Evolutionary conservation across 1,140 invertebrate genomes (phyloP).

Genomic region (Drosophila lacteicornis): DNA sequence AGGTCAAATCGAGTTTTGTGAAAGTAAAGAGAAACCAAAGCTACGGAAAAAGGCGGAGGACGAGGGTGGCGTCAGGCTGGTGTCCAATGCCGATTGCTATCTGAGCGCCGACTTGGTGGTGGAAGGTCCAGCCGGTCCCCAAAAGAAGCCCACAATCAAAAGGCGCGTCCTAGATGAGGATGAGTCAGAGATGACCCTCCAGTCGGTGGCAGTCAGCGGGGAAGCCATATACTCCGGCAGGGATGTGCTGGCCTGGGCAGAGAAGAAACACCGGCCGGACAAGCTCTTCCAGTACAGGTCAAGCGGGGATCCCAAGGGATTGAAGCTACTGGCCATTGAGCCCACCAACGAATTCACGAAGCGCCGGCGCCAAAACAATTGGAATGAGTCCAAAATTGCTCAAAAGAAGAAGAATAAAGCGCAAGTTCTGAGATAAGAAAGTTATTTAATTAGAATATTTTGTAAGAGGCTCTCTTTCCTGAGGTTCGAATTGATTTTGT

Average conservation of each 20-base stretch:
- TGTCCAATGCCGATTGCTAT: slow-evolving; percentile 56
- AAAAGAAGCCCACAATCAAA: slow-evolving; percentile 49
- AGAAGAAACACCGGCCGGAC: slow-evolving; percentile 14
- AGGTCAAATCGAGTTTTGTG: slow-evolving; percentile 51
- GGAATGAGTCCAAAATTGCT: slow-evolving; percentile 55
- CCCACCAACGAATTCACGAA: slow-evolving; percentile 57
- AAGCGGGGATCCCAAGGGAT: slow-evolving; percentile 17
- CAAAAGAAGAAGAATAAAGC: slow-evolving; percentile 34
- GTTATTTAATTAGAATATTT: slow-evolving; percentile 17
- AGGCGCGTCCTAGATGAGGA: slow-evolving; percentile 8
- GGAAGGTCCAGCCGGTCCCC: slow-evolving; percentile 17
- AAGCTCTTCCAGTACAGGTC: slow-evolving; percentile 52
- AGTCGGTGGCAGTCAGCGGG: slow-evolving; percentile 38
- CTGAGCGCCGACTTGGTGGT: slow-evolving; percentile 27
- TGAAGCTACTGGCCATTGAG: slow-evolving; percentile 34
- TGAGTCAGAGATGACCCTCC: slow-evolving; percentile 1
- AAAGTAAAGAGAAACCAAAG: not conserved
- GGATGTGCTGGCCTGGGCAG: slow-evolving; percentile 40
- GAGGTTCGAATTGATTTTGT: slow-evolving; percentile 16
- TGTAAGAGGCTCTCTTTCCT: slow-evolving; percentile 17
- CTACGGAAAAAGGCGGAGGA: not conserved
- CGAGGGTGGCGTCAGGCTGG: slow-evolving; percentile 17
- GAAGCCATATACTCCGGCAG: slow-evolving; percentile 28
- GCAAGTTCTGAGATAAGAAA: slow-evolving; percentile 3
- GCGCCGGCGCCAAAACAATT: slow-evolving; percentile 47